Conservation (phyloP, 2,888 invertebrate species). For the Stenoptilia bipunctidactyla region DNA sequence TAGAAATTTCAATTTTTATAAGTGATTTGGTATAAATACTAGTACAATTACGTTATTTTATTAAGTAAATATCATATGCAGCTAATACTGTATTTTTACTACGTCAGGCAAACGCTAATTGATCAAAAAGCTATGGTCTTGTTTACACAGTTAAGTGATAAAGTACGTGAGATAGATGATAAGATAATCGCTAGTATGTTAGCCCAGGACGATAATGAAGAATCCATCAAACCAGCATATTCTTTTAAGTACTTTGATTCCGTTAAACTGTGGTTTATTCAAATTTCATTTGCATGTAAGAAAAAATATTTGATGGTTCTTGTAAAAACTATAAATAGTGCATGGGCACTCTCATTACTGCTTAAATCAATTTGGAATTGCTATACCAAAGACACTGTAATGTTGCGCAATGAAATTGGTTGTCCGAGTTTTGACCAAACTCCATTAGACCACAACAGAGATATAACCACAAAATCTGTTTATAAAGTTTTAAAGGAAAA, state of each 20-base stretch:
- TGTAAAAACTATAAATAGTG: neutral
- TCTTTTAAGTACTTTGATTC: neutral
- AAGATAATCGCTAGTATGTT: too few relatives aligned
- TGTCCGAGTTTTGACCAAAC: neutral
- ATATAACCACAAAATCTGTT: neutral
- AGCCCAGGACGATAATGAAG: too few relatives aligned
- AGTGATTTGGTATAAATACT: too few relatives aligned
- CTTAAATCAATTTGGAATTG: slow-evolving; percentile 1
- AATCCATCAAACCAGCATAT: too few relatives aligned
- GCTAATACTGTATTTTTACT: too few relatives aligned
- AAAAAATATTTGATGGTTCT: neutral
- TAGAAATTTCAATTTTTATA: too few relatives aligned
- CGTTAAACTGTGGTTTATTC: neutral
- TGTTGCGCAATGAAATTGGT: neutral
- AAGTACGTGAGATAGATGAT: too few relatives aligned
- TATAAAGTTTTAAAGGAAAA: neutral
- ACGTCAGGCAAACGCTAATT: too few relatives aligned
- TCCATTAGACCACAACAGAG: neutral
- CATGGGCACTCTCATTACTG: neutral
- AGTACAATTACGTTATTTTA: too few relatives aligned
- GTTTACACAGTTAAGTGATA: too few relatives aligned
- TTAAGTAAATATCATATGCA: too few relatives aligned
- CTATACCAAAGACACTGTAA: neutral
- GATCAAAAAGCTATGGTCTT: too few relatives aligned
- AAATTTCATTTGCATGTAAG: neutral